Evolutionary conservation across 2,888 invertebrate species (phyloP), one percentile per base, ranked within the genome.

Genomic region (Alloplasta piceator): DNA sequence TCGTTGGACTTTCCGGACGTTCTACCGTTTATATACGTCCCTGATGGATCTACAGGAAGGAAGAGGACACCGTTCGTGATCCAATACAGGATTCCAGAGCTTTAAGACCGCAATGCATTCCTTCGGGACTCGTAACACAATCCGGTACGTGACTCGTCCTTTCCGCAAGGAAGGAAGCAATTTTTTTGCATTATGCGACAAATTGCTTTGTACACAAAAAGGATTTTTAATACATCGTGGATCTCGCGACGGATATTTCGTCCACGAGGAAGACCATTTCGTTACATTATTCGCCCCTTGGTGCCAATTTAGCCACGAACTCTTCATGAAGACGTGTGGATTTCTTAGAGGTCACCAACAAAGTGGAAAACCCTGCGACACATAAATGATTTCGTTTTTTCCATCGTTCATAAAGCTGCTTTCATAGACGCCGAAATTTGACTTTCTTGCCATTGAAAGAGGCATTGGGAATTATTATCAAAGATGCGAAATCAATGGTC

Each of bases 121-220:
- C 87, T 82, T 66, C 66, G 86, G 86, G 87, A 87, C 85, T 87
- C 87, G 76, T 78, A 74, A 84, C 82, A 86, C 87, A 88, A 89
- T 88, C 88, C 89, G 88, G 89, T 86, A 89, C 87, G 87, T 85
- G 87, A 89, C 87, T 78, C 75, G 68, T 38, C 64, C 36, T 38
- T 48, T 82, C n/a, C 14, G 48, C 36, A 70, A n/a, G n/a, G n/a
- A n/a, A 81, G 75, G 83, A 85, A 79, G 83, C 87, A 85, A 87
- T 89, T 87, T 89, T 87, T 89, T 86, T 87, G 85, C 81, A 87
- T 87, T 87, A 87, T 86, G 85, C 84, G 84, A 81, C 83, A 88
- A 88, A 87, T 86, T 86, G 85, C 84, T 83, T 84, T 83, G 66
- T 63, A 67, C 60, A 63, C 26, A 26, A n/a, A n/a, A n/a, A 26